phyloP scores from a whole-genome alignment of 2,888 invertebrate species.

The Iselma pallidipennis region DNA sequence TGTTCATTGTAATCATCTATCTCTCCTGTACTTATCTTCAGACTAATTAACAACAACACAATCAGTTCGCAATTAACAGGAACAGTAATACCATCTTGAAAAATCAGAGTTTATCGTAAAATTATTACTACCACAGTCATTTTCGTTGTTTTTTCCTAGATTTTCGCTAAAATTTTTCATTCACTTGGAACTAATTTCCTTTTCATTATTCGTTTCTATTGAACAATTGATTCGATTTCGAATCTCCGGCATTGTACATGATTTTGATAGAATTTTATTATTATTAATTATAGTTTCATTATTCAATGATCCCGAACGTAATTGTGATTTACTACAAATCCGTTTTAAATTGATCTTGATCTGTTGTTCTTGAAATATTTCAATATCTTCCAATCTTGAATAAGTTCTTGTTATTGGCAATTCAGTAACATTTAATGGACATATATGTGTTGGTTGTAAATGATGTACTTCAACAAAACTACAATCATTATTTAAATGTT shows the following conservation, averaged over 20 bases:
- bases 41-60: neutral
- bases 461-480: conserved; percentile 37
- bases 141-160: neutral
- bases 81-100: neutral
- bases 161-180: neutral
- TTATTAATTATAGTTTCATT: neutral
- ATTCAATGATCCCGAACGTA: conserved; percentile 4
- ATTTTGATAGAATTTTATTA: conserved; percentile 6
- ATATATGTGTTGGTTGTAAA: conserved; percentile 42
- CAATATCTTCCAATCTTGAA: conserved; percentile 4
- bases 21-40: neutral
- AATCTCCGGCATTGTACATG: conserved; percentile 18
- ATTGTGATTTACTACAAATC: neutral
- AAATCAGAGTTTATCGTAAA: too few species aligned
- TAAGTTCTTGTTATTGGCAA: neutral
- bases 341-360: neutral
- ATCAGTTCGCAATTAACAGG: neutral
- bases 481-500: conserved; percentile 10
- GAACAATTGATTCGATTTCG: neutral
- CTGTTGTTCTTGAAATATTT: conserved; percentile 5
- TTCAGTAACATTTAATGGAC: conserved; percentile 30
- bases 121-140: neutral
- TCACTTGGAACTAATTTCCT: neutral
- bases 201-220: neutral
- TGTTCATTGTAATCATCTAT: neutral